A percentile compares a stretch with the other conserved stretches of the same genome.
phyloP scores from a whole-genome alignment of 2,888 invertebrate species.

The Quadroppia sp. region DNA sequence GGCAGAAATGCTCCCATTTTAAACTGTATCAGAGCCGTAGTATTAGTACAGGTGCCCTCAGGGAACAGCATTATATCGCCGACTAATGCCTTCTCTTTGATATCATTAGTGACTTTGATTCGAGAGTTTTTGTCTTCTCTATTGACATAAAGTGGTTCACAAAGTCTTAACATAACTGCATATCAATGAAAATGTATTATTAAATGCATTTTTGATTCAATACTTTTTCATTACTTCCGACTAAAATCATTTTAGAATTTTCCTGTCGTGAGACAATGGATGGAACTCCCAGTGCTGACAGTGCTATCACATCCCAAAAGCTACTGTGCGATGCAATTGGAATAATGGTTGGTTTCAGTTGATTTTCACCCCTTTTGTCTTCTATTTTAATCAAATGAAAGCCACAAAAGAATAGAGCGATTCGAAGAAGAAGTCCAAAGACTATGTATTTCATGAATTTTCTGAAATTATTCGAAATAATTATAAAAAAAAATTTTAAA shows the following conservation, averaged over 20 bases:
- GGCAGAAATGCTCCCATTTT: constrained; percentile 81
- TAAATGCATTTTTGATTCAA: background rate
- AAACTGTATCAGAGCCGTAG: constrained; percentile 66
- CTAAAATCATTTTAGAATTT: constrained; percentile 72
- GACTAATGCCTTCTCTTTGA: constrained; percentile 73
- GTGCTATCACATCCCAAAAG: constrained; percentile 81
- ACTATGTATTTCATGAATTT: background rate
- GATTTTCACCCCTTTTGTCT: background rate
- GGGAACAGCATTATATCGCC: constrained; percentile 78
- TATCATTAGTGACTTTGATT: constrained; percentile 82
- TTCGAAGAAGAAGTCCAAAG: background rate
- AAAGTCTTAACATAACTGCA: constrained; percentile 80
- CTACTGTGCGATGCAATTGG: constrained; percentile 86
- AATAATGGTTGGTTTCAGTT: constrained; percentile 66
- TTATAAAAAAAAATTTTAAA: background rate
- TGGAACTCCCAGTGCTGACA: constrained; percentile 75
- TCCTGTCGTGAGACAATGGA: constrained; percentile 86
- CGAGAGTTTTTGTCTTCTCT: constrained; percentile 88
- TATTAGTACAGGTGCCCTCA: constrained; percentile 92
- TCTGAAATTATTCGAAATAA: background rate
- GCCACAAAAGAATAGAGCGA: constrained; percentile 29
- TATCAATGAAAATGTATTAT: background rate
- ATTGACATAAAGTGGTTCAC: constrained; percentile 91
- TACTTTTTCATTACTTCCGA: constrained; percentile 71
- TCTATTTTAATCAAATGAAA: constrained; percentile 35